Evolutionary conservation across 2,888 invertebrate species (phyloP).

Genomic region (Dicranocentrus wangi): DNA sequence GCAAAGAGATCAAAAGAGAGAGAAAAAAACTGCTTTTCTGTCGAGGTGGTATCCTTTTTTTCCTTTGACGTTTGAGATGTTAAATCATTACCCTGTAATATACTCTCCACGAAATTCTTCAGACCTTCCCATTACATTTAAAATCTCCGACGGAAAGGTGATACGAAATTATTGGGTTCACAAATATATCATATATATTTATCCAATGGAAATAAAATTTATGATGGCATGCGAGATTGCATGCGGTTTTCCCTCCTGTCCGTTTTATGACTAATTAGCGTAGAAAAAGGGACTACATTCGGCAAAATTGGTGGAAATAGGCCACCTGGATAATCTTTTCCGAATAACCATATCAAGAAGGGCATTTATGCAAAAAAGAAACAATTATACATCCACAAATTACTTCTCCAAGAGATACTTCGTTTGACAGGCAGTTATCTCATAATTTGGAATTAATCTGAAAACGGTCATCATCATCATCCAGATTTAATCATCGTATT

Average conservation of each 20-base stretch:
- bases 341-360: slow-evolving; percentile 13
- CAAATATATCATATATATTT: slow-evolving; percentile 32
- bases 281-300: neutral
- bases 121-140: neutral
- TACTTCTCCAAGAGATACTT: neutral
- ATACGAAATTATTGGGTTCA: slow-evolving; percentile 51
- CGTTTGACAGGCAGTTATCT: too few species aligned
- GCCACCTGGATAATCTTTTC: slow-evolving; percentile 52
- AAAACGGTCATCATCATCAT: neutral
- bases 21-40: too few species aligned
- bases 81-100: neutral
- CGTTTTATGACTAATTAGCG: slow-evolving; percentile 51
- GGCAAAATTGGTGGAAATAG: slow-evolving; percentile 37
- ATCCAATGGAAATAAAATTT: neutral
- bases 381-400: too few species aligned
- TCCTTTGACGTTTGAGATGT: slow-evolving; percentile 3
- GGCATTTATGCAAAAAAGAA: slow-evolving; percentile 1
- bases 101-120: neutral
- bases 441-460: too few species aligned
- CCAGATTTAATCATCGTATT: too few species aligned
- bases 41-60: too few species aligned
- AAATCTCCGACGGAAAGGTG: slow-evolving; percentile 30
- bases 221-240: slow-evolving; percentile 52
- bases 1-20: too few species aligned
- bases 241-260: slow-evolving; percentile 28